Conservation (phyloP, 2,888 invertebrate genomes). For the Eustalomyia histrio region DNA sequence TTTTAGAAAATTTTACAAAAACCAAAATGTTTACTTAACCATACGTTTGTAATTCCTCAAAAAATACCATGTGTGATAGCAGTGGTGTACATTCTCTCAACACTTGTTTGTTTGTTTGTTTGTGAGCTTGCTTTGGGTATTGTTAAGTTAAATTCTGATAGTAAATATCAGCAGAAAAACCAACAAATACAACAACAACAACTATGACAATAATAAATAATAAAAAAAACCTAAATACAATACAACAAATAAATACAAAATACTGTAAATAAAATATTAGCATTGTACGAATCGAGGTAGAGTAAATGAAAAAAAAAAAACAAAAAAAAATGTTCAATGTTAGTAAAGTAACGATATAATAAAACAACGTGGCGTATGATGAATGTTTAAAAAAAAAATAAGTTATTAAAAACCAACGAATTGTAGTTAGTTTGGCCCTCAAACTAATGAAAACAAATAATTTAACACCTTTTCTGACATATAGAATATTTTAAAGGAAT, state of each 20-base stretch:
- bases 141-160: constrained; percentile 43
- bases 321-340: constrained; percentile 8
- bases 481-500: too few relatives aligned
- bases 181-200: too few relatives aligned
- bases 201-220: neutral
- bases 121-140: constrained; percentile 15
- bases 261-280: neutral
- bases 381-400: constrained; percentile 11
- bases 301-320: constrained; percentile 8
- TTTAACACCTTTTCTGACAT: neutral
- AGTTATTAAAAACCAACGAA: neutral
- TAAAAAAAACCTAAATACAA: constrained; percentile 15
- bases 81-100: constrained; percentile 5
- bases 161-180: constrained; percentile 22
- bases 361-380: constrained; percentile 45
- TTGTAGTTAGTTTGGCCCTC: neutral
- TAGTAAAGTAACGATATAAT: constrained; percentile 41
- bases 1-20: constrained; percentile 29
- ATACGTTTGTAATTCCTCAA: constrained; percentile 29
- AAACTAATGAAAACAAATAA: neutral
- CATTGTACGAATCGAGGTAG: neutral
- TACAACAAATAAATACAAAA: neutral
- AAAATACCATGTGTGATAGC: constrained; percentile 18
- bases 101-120: constrained; percentile 5
- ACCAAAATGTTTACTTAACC: constrained; percentile 39